Percentiles rank a stretch among this genome's conserved stretches.
phyloP scores from a whole-genome alignment of 2,113 vertebrate species.

The Calonectris borealis region DNA sequence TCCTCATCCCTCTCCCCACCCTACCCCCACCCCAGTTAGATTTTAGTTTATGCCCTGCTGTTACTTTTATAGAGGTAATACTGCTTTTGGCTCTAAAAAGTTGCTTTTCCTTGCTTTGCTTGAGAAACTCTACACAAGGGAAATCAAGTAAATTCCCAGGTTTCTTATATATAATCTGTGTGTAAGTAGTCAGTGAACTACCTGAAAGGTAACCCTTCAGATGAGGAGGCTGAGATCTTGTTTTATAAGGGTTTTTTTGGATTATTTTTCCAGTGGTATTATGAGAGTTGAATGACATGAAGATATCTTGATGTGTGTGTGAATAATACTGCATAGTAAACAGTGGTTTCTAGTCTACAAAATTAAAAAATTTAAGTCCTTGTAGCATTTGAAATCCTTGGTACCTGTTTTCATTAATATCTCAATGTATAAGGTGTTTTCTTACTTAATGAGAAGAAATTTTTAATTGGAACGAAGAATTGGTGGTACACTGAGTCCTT shows the following conservation, averaged over 20 bases:
- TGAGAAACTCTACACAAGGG: background rate
- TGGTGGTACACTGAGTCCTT: background rate
- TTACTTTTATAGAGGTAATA: background rate
- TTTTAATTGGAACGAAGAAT: background rate
- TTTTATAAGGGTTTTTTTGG: fast-evolving
- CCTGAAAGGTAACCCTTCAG: background rate
- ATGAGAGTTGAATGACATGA: background rate
- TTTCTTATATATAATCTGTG: background rate
- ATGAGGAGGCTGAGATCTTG: background rate
- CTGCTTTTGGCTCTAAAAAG: background rate
- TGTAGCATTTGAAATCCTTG: background rate
- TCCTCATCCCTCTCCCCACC: too few species aligned
- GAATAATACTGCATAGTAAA: background rate
- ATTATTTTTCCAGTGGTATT: background rate
- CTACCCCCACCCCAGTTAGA: background rate
- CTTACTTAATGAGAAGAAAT: background rate
- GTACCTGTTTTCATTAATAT: background rate
- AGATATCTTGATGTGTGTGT: background rate
- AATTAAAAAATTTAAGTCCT: background rate
- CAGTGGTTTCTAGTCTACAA: background rate
- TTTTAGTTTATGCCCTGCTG: background rate
- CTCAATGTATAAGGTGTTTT: background rate
- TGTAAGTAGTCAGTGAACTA: background rate
- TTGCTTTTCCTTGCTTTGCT: background rate
- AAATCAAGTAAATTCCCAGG: background rate